Conservation (phyloP, 2,113 vertebrate genomes). For the Natator depressus region DNA sequence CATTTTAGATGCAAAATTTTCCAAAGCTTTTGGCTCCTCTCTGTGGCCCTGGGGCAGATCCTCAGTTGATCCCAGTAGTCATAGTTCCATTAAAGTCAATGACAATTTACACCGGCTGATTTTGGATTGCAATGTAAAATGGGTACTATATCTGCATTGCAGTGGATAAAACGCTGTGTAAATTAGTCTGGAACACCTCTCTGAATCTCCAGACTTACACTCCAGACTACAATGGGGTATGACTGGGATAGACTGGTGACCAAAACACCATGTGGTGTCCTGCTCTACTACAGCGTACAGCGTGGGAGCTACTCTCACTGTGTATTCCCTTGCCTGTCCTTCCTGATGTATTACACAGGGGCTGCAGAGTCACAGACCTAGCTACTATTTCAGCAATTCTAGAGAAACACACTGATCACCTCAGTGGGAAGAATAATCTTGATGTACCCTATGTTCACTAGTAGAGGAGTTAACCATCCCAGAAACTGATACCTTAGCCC, state of each 20-base stretch:
- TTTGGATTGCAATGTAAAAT: conserved; percentile 10
- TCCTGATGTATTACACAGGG: not conserved
- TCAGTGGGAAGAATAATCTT: no score
- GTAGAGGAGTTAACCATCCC: no score
- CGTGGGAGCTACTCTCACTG: not conserved
- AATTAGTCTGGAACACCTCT: not conserved
- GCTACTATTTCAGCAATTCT: not conserved
- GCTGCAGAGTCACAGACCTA: not conserved
- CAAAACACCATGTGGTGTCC: not conserved
- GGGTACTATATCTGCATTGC: not conserved
- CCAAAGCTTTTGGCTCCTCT: not conserved
- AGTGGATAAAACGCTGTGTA: not conserved
- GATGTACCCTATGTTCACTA: no score
- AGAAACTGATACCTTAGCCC: no score
- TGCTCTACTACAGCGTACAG: not conserved
- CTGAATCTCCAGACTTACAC: not conserved
- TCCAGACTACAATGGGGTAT: not conserved
- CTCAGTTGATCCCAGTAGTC: not conserved
- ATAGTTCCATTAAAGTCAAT: conserved; percentile 16
- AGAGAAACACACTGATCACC: not conserved
- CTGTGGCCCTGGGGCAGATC: conserved; percentile 1
- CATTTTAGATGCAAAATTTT: not conserved
- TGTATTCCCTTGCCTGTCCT: not conserved
- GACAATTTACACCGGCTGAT: not conserved
- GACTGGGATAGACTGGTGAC: not conserved